These are phyloP conservation scores for Paralichthys olivaceus DNA, from an alignment of 2,113 vertebrate genomes.

Conservation along the genomic window DNA sequence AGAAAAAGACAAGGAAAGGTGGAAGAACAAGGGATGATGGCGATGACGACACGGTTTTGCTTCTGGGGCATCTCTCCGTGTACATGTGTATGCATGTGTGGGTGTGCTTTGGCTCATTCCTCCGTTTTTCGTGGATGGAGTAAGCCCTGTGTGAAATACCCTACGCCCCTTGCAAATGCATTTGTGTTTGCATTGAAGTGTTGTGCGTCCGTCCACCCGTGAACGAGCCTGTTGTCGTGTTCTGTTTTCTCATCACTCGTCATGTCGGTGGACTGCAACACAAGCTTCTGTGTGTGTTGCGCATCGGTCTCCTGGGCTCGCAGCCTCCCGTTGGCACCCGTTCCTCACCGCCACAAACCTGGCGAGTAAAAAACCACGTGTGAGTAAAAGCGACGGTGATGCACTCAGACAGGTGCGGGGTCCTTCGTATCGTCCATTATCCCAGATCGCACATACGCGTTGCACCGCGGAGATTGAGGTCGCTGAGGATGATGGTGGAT, in stretches of 20 bases:
- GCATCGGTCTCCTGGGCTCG: not conserved
- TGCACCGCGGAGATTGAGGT: slow-evolving; percentile 27
- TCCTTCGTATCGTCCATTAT: slow-evolving; percentile 47
- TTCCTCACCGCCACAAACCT: not conserved
- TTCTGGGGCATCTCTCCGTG: not conserved
- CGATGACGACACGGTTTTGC: slow-evolving; percentile 4
- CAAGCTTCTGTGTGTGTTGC: not conserved
- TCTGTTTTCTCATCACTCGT: not conserved
- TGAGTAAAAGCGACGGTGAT: slow-evolving; percentile 33
- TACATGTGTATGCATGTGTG: not conserved
- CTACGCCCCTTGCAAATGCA: not conserved
- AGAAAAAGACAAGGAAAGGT: slow-evolving; percentile 6
- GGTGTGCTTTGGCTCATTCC: not conserved
- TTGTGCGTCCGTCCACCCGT: not conserved
- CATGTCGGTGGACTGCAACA: not conserved
- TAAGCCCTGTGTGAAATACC: not conserved
- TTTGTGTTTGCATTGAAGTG: not conserved
- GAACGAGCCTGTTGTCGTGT: not conserved
- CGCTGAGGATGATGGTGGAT: slow-evolving; percentile 37
- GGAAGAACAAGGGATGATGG: slow-evolving; percentile 25
- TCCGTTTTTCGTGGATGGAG: not conserved
- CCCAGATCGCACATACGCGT: slow-evolving; percentile 10
- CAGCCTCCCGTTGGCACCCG: slow-evolving; percentile 1
- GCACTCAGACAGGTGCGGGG: slow-evolving; percentile 31
- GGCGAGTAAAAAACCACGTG: slow-evolving; percentile 7